A percentile compares a stretch with the other conserved stretches of the same genome.
These are phyloP conservation scores for Hesperia comma DNA, from an alignment of 2,888 invertebrate genomes.

Conservation along the genomic window DNA sequence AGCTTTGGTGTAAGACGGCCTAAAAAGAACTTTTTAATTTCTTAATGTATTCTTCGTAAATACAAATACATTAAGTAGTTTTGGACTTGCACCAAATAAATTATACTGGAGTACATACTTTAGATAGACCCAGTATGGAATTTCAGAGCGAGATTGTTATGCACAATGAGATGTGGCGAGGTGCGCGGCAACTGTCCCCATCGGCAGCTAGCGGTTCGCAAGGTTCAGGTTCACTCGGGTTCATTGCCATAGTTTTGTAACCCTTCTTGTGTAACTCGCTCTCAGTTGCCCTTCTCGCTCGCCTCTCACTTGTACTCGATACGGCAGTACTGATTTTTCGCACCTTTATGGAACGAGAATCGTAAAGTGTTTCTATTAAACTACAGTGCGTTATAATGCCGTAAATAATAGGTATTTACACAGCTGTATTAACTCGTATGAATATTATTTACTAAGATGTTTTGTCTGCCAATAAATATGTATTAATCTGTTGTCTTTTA, in stretches of 20 bases:
- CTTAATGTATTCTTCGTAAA: too few species aligned
- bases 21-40: too few species aligned
- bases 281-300: conserved; percentile 69
- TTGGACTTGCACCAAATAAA: neutral
- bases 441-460: neutral
- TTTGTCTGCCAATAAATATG: neutral
- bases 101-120: too few species aligned
- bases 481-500: too few species aligned
- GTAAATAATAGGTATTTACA: too few species aligned
- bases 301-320: conserved; percentile 79
- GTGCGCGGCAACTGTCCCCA: conserved; percentile 62
- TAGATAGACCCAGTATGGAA: conserved; percentile 3
- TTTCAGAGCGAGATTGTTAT: conserved; percentile 39
- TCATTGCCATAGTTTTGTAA: conserved; percentile 85
- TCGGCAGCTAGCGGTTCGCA: conserved; percentile 80
- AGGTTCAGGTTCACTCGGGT: conserved; percentile 81
- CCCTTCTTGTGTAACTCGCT: conserved; percentile 84
- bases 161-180: conserved; percentile 41
- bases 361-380: neutral
- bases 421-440: neutral
- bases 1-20: too few species aligned
- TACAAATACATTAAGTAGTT: too few species aligned
- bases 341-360: conserved; percentile 18
- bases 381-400: too few species aligned
- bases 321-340: conserved; percentile 49